Evolutionary conservation across 1,140 invertebrate species (phyloP), one percentile per base, ranked within the genome.

Genomic region (Diachasmimorpha longicaudata): DNA sequence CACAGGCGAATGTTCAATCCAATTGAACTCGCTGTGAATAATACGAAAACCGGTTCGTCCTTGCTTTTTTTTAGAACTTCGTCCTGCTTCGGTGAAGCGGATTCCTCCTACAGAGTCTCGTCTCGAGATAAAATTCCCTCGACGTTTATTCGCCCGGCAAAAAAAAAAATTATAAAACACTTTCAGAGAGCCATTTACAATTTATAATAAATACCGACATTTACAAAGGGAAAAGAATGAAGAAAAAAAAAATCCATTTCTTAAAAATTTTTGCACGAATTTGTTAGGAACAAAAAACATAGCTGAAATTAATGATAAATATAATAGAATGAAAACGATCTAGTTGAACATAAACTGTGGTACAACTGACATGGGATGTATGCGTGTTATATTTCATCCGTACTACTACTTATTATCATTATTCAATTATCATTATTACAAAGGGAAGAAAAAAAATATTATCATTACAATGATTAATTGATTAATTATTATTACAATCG

Each of bases 401-500:
- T 77, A 77, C 42, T 77, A 77, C 77, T 77, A 36, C 79, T 77
- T 75, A 79, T 81, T 75, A 78, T 79, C 78, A 80, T 81, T 79
- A 78, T 77, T 73, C 25, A 75, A 82, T 79, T 77, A 77, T 78
- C 79, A 79, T 70, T 42, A 78, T 78, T 78, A 77, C 44, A 70
- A 48, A 69, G 70, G 77, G 67, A 13, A 9, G 36, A 42, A 63
- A 73, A 44, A 79, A 77, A 78, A 52, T 67, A 78, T 77, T 78
- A 79, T 82, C 78, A 83, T 82, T 82, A 77, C 66, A 78, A 79
- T 81, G 73, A 83, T 81, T 77, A 83, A 76, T 78, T 75, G 75
- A 78, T 78, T 72, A 81, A 77, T 80, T 81, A 79, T 80, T 79
- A 80, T 78, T 76, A 81, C 81, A 86, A 88, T 86, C 86, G 85